Base-by-base conservation (phyloP, 2,888 invertebrate species). In the Synanthedon myopaeformis region DNA sequence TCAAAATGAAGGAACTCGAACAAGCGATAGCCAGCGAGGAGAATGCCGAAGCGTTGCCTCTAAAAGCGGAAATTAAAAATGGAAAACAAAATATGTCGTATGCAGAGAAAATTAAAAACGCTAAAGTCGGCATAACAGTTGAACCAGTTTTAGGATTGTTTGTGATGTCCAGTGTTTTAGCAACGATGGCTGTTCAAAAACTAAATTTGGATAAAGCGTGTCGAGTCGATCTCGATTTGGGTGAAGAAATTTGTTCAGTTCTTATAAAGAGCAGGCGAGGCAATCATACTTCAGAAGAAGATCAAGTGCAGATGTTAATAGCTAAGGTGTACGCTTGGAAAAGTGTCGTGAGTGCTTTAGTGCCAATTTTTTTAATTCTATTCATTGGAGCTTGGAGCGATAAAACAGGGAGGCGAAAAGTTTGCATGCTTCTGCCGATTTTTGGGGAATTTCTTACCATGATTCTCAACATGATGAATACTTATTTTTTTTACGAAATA, bases 141-240 rank as follows among this genome's bases (percentile, higher is more conserved):
- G 92, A 92, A 72, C 92, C 92, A 0, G 89, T 91, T 54, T 67
- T 92, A 55, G 89, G 90, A 1, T 82, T 91, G 52, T 92, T 91
- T 68, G 89, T 92, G 50, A 89, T 92, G 85, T 91, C 92, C 1
- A 90, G 90, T 63, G 89, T 91, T 0, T 62, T 91, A 13, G 92
- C 94, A 0, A 90, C 91, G 64, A 70, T 95, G 59, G 94, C 94
- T 41, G 93, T 94, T 6, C 95, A 95, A 74, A 95, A 95, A 78
- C 80, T 95, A 49, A 94, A 94, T 75, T 84, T 95, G 65, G 95
- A 95, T 68, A 95, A 95, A 75, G 95, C 95, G 1, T 96, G 95
- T 65, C 82, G 94, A 49, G 95, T 95, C 0, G 95, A 95, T 70
- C 82, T 95, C 60, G 89, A 81, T 0, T 94, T 92, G 62, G 86